Percentiles rank a stretch among this genome's conserved stretches.
Evolutionary conservation across 2,113 vertebrate species (phyloP).

Genomic region (Tyrannus savana): DNA sequence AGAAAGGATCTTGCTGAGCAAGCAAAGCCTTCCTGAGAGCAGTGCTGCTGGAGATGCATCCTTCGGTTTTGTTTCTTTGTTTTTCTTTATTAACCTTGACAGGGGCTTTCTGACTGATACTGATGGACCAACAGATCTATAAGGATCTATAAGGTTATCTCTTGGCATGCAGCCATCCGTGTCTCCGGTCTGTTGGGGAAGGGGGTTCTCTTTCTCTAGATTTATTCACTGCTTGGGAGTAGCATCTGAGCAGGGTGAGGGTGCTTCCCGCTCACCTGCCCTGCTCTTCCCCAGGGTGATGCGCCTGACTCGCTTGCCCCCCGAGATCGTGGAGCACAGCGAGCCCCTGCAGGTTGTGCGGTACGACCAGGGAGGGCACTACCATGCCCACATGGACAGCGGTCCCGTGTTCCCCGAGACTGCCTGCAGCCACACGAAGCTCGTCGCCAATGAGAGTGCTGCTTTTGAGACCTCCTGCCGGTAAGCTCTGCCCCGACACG

Average conservation of each 20-base stretch:
- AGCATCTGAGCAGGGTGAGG: fast-evolving
- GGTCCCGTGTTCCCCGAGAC: constrained; percentile 86
- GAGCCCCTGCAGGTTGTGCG: constrained; percentile 94
- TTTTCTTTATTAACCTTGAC: background rate
- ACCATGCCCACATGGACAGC: constrained; percentile 94
- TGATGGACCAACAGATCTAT: background rate
- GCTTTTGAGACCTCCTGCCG: constrained; percentile 92
- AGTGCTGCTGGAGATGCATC: constrained; percentile 12
- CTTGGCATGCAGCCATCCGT: background rate
- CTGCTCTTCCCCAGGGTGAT: constrained; percentile 80
- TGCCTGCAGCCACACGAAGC: constrained; percentile 89
- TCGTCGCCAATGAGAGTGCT: constrained; percentile 84
- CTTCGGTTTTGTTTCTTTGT: background rate
- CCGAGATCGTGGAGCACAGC: constrained; percentile 89
- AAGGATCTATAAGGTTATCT: background rate
- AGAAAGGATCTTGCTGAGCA: constrained; percentile 36
- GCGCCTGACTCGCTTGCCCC: constrained; percentile 87
- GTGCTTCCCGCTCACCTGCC: background rate
- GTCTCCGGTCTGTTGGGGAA: constrained; percentile 25
- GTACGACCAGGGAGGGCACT: constrained; percentile 90
- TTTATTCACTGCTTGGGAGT: background rate
- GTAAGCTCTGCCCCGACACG: constrained; percentile 67
- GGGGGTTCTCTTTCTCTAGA: constrained; percentile 23
- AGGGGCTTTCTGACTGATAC: background rate
- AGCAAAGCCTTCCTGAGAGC: constrained; percentile 14